These are phyloP conservation scores for Cygnus olor DNA, from an alignment of 2,797 vertebrate species.

Conservation along the genomic window DNA sequence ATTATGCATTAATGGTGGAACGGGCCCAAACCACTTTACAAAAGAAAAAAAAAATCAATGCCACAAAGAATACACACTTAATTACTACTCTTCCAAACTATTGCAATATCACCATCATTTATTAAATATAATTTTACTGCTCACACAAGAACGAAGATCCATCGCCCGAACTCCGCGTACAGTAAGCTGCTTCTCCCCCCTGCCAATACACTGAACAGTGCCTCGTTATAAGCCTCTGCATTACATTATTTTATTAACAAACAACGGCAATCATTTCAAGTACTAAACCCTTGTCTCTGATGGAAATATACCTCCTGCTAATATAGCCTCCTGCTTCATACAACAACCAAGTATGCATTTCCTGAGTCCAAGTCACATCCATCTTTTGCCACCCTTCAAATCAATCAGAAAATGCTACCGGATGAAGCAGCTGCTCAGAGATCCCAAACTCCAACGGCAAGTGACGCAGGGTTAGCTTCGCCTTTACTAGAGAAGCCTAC, in stretches of 20 bases:
- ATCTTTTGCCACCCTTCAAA: accelerated
- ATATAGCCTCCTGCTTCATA: accelerated
- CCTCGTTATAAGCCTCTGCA: not conserved
- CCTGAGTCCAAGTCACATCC: not conserved
- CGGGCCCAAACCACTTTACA: not conserved
- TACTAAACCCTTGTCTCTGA: not conserved
- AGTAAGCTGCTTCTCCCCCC: not conserved
- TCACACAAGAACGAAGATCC: not conserved
- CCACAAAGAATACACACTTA: conserved; percentile 1
- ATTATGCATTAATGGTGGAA: not conserved
- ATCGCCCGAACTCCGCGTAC: not conserved
- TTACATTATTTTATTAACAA: not conserved
- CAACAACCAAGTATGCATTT: not conserved
- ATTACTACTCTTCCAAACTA: not conserved
- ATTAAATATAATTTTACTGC: not conserved
- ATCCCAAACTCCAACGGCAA: not conserved
- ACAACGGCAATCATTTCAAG: not conserved
- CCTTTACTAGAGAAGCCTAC: not conserved
- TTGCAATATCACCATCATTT: not conserved
- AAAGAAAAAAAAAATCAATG: conserved; percentile 27
- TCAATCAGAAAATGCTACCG: not conserved
- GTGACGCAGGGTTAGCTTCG: not conserved
- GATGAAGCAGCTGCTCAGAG: not conserved
- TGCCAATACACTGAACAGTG: not conserved
- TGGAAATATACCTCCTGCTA: accelerated